Percentiles rank a stretch among this genome's conserved stretches.
phyloP scores from a whole-genome alignment of 2,113 vertebrate genomes.

The Hiodon alosoides region DNA sequence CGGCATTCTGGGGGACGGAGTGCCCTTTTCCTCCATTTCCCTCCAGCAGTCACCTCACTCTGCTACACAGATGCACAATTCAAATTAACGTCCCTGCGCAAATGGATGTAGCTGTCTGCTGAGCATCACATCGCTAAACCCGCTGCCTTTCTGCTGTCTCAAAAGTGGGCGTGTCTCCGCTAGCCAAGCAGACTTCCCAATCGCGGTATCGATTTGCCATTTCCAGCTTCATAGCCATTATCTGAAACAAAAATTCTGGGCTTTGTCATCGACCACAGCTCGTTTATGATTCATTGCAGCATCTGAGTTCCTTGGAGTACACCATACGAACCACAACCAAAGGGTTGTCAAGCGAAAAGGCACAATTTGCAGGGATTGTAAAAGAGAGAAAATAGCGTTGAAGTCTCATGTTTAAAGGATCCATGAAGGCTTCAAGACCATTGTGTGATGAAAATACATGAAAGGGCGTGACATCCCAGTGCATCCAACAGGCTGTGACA shows the following conservation, averaged over 20 bases:
- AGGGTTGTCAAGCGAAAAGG: neutral
- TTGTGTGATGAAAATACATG: neutral
- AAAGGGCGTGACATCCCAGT: neutral
- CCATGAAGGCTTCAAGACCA: neutral
- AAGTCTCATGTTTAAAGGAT: neutral
- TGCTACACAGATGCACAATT: neutral
- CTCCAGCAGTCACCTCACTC: neutral
- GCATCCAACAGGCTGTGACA: no score
- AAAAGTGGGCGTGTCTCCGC: neutral
- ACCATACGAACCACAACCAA: neutral
- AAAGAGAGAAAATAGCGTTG: neutral
- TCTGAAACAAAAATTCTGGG: neutral
- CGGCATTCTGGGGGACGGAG: neutral
- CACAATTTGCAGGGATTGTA: neutral
- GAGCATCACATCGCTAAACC: neutral
- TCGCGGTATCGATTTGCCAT: conserved; percentile 17
- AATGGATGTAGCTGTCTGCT: neutral
- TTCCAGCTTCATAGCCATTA: conserved; percentile 8
- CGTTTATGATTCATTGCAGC: neutral
- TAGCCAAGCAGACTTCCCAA: conserved; percentile 1
- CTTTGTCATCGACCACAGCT: conserved; percentile 1
- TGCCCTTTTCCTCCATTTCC: neutral
- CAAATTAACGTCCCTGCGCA: neutral
- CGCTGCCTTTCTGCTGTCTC: neutral
- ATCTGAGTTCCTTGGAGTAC: neutral